Evolutionary conservation across 2,888 invertebrate species (phyloP).

Genomic region (Gastracanthus pulcherrimus): DNA sequence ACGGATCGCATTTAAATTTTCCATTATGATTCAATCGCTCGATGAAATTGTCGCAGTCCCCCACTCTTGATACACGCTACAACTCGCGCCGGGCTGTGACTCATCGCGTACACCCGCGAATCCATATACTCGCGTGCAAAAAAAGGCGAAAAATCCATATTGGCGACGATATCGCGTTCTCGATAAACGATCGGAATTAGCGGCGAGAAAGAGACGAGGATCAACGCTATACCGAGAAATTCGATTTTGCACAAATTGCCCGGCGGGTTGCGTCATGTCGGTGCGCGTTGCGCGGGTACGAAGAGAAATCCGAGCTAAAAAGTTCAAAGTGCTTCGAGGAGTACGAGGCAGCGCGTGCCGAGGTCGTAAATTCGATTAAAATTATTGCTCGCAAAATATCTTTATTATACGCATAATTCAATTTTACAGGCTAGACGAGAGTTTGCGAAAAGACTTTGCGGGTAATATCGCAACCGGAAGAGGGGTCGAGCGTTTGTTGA

Average conservation of each 20-base stretch:
- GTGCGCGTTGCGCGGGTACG: not conserved
- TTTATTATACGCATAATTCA: slow-evolving; percentile 37
- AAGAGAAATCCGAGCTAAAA: not conserved
- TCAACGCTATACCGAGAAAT: not conserved
- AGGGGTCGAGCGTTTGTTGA: not conserved
- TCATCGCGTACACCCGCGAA: not conserved
- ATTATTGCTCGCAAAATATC: slow-evolving; percentile 29
- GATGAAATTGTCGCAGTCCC: slow-evolving; percentile 10
- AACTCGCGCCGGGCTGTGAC: not conserved
- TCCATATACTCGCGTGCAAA: not conserved
- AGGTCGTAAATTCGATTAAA: slow-evolving; percentile 40
- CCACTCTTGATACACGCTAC: not conserved
- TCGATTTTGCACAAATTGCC: not conserved
- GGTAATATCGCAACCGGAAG: not conserved
- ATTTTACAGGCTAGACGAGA: slow-evolving; percentile 17
- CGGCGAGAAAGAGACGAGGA: not conserved
- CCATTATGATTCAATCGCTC: slow-evolving; percentile 24
- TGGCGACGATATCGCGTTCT: not conserved
- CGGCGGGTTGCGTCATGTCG: slow-evolving; percentile 4
- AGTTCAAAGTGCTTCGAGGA: not conserved
- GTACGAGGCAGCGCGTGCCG: not conserved
- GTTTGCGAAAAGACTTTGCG: slow-evolving; percentile 2
- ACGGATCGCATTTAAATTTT: slow-evolving; percentile 26
- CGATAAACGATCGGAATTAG: no score
- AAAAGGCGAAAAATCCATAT: not conserved